These are phyloP conservation scores for Hydrolagus colliei DNA, from an alignment of 2,797 vertebrate genomes.

Conservation along the genomic window DNA sequence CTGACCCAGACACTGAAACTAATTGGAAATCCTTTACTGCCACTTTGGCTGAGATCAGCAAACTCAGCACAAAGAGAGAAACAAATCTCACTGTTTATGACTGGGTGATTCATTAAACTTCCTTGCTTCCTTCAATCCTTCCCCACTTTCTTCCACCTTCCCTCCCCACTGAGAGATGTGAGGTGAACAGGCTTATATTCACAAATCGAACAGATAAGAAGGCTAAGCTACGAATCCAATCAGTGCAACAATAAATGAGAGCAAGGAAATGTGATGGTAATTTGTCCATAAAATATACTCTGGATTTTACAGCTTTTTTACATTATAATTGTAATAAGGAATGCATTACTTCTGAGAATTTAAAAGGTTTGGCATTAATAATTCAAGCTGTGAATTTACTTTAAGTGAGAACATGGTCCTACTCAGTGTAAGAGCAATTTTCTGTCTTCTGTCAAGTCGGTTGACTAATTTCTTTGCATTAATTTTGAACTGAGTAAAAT, in stretches of 20 bases:
- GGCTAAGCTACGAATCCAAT: neutral
- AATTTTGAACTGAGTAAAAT: conserved; percentile 3
- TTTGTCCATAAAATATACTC: neutral
- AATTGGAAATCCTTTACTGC: too few species aligned
- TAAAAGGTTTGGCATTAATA: neutral
- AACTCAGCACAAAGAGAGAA: too few species aligned
- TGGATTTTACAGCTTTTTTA: neutral
- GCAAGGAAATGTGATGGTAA: neutral
- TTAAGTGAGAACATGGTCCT: neutral
- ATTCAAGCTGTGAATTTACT: neutral
- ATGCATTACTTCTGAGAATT: neutral
- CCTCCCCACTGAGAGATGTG: too few species aligned
- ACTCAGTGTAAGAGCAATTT: neutral
- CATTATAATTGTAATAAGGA: conserved; percentile 8
- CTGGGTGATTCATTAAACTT: too few species aligned
- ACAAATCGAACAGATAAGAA: neutral
- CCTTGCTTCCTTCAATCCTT: too few species aligned
- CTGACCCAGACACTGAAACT: too few species aligned
- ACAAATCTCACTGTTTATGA: too few species aligned
- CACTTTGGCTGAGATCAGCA: too few species aligned
- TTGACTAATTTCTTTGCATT: neutral
- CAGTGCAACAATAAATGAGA: neutral
- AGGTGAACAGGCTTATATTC: too few species aligned
- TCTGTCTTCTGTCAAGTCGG: neutral
- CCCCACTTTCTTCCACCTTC: too few species aligned